Conservation (phyloP, 2,888 invertebrate species). For the Metopia argyrocephala region DNA sequence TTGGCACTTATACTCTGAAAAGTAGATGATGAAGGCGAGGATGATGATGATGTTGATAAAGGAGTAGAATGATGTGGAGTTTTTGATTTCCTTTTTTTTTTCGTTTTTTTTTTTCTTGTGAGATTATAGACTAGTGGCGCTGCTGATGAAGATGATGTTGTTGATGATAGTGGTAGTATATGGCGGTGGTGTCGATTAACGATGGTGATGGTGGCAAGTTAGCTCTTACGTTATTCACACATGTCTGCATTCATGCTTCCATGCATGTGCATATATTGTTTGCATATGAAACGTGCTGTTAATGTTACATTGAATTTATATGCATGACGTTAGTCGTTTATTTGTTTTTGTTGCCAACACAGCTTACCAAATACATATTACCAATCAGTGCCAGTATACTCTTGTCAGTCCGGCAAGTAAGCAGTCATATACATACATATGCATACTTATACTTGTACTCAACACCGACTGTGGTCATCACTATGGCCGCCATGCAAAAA, state of each 20-base stretch:
- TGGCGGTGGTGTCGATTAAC: neutral
- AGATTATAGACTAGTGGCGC: slow-evolving; percentile 60
- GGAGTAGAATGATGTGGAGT: slow-evolving; percentile 14
- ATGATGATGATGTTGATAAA: slow-evolving; percentile 45
- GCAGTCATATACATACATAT: slow-evolving; percentile 1
- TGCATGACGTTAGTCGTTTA: slow-evolving; percentile 59
- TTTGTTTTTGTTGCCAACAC: slow-evolving; percentile 56
- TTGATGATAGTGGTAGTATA: slow-evolving; percentile 24
- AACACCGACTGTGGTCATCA: slow-evolving; percentile 41
- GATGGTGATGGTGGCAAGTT: slow-evolving; percentile 45
- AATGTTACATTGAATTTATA: slow-evolving; percentile 60
- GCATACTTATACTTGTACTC: slow-evolving; percentile 16
- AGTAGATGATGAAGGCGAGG: slow-evolving; percentile 35
- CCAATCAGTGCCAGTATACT: slow-evolving; percentile 28
- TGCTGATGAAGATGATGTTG: slow-evolving; percentile 54
- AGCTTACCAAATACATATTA: slow-evolving; percentile 32
- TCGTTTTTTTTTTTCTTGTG: slow-evolving; percentile 40
- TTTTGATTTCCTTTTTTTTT: slow-evolving; percentile 14
- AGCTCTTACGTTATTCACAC: slow-evolving; percentile 54
- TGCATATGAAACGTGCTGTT: slow-evolving; percentile 64
- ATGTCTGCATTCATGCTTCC: slow-evolving; percentile 53
- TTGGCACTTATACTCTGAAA: slow-evolving; percentile 61
- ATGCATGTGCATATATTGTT: slow-evolving; percentile 60
- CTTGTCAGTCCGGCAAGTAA: slow-evolving; percentile 11
- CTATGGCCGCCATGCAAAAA: slow-evolving; percentile 15